Conservation (phyloP, 1,140 invertebrate species). For the Gryon sp. region DNA sequence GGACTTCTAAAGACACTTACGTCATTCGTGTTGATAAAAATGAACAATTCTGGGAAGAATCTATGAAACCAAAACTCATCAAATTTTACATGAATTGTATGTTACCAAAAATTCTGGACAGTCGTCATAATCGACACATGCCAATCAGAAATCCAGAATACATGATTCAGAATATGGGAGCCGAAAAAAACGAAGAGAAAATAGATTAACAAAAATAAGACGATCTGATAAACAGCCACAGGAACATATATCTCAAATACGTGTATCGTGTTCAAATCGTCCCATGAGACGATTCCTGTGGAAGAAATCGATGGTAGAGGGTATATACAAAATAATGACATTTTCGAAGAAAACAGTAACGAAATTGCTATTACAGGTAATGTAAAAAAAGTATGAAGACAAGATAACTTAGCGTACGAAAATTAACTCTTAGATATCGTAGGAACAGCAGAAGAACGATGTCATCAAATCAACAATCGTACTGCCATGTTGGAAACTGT, state of each 20-base stretch:
- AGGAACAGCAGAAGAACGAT: neutral
- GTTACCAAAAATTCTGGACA: constrained; percentile 68
- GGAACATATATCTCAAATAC: too few species aligned
- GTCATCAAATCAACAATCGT: neutral
- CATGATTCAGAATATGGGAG: constrained; percentile 44
- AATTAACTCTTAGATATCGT: neutral
- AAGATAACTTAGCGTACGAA: neutral
- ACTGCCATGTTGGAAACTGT: neutral
- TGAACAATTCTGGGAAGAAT: constrained; percentile 15
- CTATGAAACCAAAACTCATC: constrained; percentile 38
- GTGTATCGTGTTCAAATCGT: too few species aligned
- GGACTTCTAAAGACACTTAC: constrained; percentile 28
- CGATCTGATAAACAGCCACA: too few species aligned
- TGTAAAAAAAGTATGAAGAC: neutral
- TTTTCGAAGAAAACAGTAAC: neutral
- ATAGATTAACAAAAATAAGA: too few species aligned
- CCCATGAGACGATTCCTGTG: too few species aligned
- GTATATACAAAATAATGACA: neutral
- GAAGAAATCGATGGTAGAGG: too few species aligned
- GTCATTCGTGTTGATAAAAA: constrained; percentile 8
- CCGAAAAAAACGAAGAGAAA: constrained; percentile 20
- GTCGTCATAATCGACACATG: constrained; percentile 54
- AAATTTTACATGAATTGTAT: constrained; percentile 66
- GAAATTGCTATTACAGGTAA: neutral
- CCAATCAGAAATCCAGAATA: constrained; percentile 61